Evolutionary conservation across 64 coral and sea anemone species (phyloP).

Genomic region (Dendrophyllia cribrosa): DNA sequence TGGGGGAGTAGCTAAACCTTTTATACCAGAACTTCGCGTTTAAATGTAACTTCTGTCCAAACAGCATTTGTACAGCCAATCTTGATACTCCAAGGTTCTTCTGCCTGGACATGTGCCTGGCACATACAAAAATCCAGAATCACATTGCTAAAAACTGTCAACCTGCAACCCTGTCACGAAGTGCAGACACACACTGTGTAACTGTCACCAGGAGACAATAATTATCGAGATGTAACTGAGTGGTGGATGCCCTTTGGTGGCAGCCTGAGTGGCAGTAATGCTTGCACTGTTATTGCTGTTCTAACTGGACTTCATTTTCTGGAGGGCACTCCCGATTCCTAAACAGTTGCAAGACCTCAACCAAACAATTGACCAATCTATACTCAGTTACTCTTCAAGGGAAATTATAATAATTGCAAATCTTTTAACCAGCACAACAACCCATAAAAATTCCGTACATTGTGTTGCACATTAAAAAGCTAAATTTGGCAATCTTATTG

Average conservation of each 20-base stretch:
- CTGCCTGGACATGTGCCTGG: slow-evolving; percentile 13
- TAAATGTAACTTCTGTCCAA: too few relatives aligned
- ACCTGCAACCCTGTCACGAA: background rate
- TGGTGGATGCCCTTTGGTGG: slow-evolving; percentile 13
- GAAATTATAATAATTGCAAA: background rate
- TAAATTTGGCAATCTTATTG: too few relatives aligned
- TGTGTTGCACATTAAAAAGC: too few relatives aligned
- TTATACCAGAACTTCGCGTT: too few relatives aligned
- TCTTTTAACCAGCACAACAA: background rate
- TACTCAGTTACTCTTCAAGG: background rate
- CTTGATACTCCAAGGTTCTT: background rate
- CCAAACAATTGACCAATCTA: too few relatives aligned
- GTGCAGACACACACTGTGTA: background rate
- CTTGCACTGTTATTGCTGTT: too few relatives aligned
- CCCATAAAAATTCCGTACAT: too few relatives aligned
- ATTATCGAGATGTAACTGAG: slow-evolving; percentile 6
- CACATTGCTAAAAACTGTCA: background rate
- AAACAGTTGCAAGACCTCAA: too few relatives aligned
- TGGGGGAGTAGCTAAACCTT: too few relatives aligned
- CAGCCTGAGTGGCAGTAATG: too few relatives aligned
- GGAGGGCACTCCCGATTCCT: background rate
- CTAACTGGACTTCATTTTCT: background rate
- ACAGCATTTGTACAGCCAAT: background rate
- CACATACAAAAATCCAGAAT: slow-evolving; percentile 1
- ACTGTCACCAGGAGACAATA: too few relatives aligned